Evolutionary conservation across 2,888 invertebrate genomes (phyloP).

Genomic region (Crepidodera aurea): DNA sequence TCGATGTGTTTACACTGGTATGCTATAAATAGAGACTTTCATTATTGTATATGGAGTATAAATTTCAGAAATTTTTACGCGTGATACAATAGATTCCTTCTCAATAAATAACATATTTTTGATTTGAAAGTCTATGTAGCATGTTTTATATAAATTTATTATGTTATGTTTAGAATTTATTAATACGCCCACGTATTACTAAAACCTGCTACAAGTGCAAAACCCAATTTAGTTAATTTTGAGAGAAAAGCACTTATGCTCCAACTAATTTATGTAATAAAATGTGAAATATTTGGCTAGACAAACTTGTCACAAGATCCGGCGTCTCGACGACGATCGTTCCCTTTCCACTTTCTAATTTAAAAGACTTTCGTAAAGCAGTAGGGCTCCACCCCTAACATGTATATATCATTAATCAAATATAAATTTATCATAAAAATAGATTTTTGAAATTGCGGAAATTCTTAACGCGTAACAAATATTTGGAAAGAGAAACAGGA

Average conservation of each 20-base stretch:
- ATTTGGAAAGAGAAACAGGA: constrained; percentile 8
- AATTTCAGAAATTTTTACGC: no score
- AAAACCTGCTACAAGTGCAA: not conserved
- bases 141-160: no score
- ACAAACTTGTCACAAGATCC: constrained; percentile 40
- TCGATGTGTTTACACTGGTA: no score
- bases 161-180: no score
- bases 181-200: no score
- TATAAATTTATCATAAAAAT: constrained; percentile 31
- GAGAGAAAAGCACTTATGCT: not conserved
- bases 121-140: no score
- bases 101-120: no score
- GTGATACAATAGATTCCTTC: no score
- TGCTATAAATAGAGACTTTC: no score
- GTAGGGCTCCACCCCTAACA: constrained; percentile 42
- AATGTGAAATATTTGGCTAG: constrained; percentile 42
- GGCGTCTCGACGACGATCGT: constrained; percentile 13
- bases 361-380: constrained; percentile 22
- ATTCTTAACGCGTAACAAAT: not conserved
- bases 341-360: constrained; percentile 31
- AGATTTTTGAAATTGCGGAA: constrained; percentile 20
- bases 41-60: no score
- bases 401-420: constrained; percentile 27
- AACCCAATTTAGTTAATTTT: not conserved
- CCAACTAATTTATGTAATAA: not conserved